Evolutionary conservation across 2,888 invertebrate species (phyloP).

Genomic region (Trachelus iudaicus): DNA sequence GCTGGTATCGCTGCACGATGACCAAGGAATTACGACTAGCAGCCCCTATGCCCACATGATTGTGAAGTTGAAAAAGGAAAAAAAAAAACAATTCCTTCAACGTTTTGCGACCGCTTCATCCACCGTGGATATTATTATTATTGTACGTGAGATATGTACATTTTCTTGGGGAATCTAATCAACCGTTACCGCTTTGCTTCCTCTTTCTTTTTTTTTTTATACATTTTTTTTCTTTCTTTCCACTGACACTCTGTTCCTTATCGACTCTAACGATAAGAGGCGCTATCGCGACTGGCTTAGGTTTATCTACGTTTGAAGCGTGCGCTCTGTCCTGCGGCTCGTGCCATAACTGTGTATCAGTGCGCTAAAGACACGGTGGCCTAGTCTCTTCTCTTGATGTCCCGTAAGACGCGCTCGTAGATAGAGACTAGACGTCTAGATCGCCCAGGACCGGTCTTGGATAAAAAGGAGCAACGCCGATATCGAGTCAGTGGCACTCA

Average conservation of each 20-base stretch:
- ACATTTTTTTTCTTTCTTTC: constrained; percentile 1
- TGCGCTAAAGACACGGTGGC: neutral
- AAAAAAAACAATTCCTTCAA: neutral
- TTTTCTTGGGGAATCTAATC: constrained; percentile 24
- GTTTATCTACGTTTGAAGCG: neutral
- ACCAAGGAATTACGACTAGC: constrained; percentile 12
- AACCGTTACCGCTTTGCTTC: constrained; percentile 11
- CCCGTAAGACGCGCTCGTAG: neutral
- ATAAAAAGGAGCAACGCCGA: constrained; percentile 34
- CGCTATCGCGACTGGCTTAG: neutral
- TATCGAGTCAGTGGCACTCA: neutral
- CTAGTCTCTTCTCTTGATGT: neutral
- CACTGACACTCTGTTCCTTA: constrained; percentile 6
- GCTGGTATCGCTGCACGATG: neutral
- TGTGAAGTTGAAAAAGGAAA: neutral
- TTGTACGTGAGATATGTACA: neutral
- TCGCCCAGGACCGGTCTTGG: constrained; percentile 54
- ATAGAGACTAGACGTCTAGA: constrained; percentile 38
- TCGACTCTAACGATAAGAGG: neutral
- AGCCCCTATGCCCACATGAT: constrained; percentile 55
- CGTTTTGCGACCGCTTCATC: neutral
- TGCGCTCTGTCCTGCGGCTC: neutral
- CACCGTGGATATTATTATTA: too few species aligned
- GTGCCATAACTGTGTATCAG: neutral
- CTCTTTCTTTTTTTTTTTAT: constrained; percentile 8